Base-by-base conservation (phyloP, 2,113 vertebrate species). In the Chionomys nivalis region DNA sequence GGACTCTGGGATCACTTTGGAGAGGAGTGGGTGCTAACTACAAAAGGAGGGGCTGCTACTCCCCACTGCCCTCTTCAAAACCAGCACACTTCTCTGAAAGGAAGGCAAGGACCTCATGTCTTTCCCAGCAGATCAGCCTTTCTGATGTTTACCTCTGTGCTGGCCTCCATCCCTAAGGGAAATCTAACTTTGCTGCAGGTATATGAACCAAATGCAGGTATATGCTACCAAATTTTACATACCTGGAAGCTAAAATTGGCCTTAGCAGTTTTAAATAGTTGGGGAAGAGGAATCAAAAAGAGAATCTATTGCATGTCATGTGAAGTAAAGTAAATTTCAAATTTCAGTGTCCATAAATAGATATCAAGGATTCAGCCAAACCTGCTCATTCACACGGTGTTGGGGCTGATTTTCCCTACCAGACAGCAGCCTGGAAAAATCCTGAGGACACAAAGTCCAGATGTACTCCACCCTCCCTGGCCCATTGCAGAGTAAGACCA, bases 141-240 rank as follows among this genome's bases (percentile, higher is more conserved):
- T 12, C 24, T 21, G 5, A 6, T 55, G 42, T 0, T 4, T 31
- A 1, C 5, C 55, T 7, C 1, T 4, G 12, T 14, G 0, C 1
- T 33, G 26, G 4, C 58, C n/a, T 0, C 31, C 73, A 8, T 21
- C 6, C 11, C 49, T 55, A 6, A 2, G 1, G 12, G 55, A 16
- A 12, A 44, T 44, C 17, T 7, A 7, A 5, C 44, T 26, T 2
- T 3, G 0, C 2, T 42, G 65, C 13, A 26, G 58, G 58, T 3
- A 13, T 3, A 0, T 19, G 2, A 19, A 21, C 82, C 65, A 55
- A 55, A 17, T 55, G 55, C 55, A 55, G 52, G 14, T 55, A 16
- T 55, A 5, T 0, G 0, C 28, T 3, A 12, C 26, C 63, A 47
- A 28, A 21, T 24, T 66, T 4, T 31, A 10, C 21, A 19, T 0